These are phyloP conservation scores for Uropetala carovei DNA, from an alignment of 2,888 invertebrate species.

Conservation along the genomic window DNA sequence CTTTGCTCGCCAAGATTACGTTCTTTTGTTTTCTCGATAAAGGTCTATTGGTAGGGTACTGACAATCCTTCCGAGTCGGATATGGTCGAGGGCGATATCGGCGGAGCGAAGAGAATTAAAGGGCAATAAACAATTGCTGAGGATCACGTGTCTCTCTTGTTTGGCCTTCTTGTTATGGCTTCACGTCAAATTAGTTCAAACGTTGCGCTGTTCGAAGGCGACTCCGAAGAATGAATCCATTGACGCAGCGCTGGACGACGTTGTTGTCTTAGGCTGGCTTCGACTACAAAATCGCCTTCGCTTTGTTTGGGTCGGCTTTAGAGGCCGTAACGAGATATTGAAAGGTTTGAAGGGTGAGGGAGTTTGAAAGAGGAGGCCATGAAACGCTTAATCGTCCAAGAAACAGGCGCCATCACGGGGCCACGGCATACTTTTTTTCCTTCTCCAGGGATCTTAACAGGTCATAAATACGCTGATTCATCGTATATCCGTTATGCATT, in stretches of 20 bases:
- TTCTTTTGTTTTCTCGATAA: background rate
- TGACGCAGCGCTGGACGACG: background rate
- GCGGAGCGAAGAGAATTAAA: background rate
- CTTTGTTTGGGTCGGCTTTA: background rate
- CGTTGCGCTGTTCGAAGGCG: background rate
- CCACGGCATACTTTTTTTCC: background rate
- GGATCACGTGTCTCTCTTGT: slow-evolving; percentile 27
- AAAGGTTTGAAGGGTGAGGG: background rate
- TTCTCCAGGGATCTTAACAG: no score
- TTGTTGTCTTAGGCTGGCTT: background rate
- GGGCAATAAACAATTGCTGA: slow-evolving; percentile 10
- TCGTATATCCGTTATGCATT: no score
- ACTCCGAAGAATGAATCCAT: background rate
- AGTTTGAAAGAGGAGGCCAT: background rate
- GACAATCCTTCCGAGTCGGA: background rate
- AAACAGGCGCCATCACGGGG: background rate
- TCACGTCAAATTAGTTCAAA: slow-evolving; percentile 32
- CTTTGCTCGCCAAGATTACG: background rate
- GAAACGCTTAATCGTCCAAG: background rate
- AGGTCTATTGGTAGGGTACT: background rate
- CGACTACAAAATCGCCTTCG: background rate
- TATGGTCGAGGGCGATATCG: background rate
- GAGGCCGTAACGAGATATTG: background rate
- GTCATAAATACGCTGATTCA: no score
- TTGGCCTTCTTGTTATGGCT: slow-evolving; percentile 28